These are phyloP conservation scores for Gallinago nigripennis DNA, from an alignment of 2,797 vertebrate genomes.

Conservation along the genomic window DNA sequence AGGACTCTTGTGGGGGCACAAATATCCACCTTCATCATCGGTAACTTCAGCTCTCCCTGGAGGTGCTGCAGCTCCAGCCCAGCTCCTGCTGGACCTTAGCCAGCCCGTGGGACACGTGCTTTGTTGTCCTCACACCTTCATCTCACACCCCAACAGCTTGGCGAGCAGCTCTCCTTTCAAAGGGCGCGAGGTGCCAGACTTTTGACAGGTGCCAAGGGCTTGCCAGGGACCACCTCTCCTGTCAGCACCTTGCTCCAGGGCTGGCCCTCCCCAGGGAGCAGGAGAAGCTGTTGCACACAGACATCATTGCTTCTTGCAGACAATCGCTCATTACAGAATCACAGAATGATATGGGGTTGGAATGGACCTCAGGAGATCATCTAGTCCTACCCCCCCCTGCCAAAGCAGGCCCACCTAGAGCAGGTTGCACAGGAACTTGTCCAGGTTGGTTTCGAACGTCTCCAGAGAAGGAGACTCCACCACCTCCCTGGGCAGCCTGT, in stretches of 20 bases:
- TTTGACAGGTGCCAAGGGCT: neutral
- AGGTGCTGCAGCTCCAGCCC: neutral
- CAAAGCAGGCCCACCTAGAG: too few relatives aligned
- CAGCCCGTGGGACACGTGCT: neutral
- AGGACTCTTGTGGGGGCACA: neutral
- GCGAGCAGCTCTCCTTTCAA: neutral
- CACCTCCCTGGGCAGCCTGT: too few relatives aligned
- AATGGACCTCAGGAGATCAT: too few relatives aligned
- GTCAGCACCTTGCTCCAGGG: neutral
- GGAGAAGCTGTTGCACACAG: rapidly evolving
- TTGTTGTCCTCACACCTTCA: neutral
- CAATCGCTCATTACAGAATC: neutral
- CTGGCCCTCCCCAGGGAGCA: neutral
- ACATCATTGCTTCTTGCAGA: rapidly evolving
- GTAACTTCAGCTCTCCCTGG: neutral
- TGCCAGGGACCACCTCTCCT: neutral
- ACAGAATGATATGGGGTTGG: too few relatives aligned
- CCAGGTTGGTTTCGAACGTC: too few relatives aligned
- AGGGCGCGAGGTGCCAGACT: neutral
- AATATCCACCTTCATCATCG: neutral
- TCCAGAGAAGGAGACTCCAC: too few relatives aligned
- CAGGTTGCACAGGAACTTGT: too few relatives aligned
- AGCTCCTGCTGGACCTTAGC: neutral
- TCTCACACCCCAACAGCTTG: neutral
- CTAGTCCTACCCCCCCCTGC: too few relatives aligned